Evolutionary conservation across 2,888 invertebrate species (phyloP).

Genomic region (Hydropsyche betteni): DNA sequence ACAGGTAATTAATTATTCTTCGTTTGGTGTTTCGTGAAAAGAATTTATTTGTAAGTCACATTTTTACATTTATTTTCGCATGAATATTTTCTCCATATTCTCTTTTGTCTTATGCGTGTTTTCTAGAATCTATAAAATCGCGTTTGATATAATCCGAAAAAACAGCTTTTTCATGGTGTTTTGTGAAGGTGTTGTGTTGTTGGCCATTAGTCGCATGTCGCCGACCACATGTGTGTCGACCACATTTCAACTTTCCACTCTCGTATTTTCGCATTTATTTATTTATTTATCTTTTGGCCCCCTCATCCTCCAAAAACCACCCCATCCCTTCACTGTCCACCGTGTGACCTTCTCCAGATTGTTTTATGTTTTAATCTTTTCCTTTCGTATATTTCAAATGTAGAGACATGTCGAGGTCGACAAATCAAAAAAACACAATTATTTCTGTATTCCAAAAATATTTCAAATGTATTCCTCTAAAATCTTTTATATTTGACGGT

Average conservation of each 20-base stretch:
- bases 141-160: neutral
- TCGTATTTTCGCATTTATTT: constrained; percentile 45
- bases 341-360: constrained; percentile 39
- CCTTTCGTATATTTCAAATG: constrained; percentile 39
- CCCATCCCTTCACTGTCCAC: constrained; percentile 37
- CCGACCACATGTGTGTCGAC: constrained; percentile 41
- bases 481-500: neutral
- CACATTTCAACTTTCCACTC: constrained; percentile 46
- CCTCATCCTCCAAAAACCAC: neutral
- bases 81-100: neutral
- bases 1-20: no score
- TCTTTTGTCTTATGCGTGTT: no score
- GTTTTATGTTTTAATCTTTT: constrained; percentile 47
- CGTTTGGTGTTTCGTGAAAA: no score
- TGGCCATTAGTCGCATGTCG: constrained; percentile 49
- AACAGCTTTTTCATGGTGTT: constrained; percentile 34
- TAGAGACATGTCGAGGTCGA: constrained; percentile 20
- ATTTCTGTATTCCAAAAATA: neutral
- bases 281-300: constrained; percentile 46
- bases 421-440: constrained; percentile 4
- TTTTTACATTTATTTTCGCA: neutral
- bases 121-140: no score
- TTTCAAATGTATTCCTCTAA: neutral
- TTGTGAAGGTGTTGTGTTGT: constrained; percentile 36
- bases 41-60: neutral